Evolutionary conservation across 2,113 vertebrate genomes (phyloP), one percentile per base, ranked within the genome.

Genomic region (Poeciliopsis retropinna): DNA sequence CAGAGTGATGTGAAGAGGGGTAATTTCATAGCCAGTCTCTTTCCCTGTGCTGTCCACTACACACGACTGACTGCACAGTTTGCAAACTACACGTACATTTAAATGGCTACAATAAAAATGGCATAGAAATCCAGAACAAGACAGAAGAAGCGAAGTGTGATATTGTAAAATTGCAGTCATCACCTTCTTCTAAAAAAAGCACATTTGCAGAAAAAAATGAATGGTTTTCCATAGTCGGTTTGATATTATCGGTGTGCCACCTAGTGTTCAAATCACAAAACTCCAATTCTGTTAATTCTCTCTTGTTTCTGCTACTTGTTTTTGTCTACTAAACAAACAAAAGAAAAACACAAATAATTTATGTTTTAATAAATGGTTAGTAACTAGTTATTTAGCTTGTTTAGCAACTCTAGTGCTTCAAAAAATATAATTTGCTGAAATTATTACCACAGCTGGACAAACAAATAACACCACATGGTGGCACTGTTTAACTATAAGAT

Each of bases 391-490:
- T 17, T 19, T 47, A 22, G 37, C 7, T 67, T 66, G 10, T 22
- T 14, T n/a, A n/a, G 41, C 9, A 39, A 2, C 65, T 17, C 30
- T 0, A 1, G 1, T 25, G 37, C 31, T 9, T 3, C 41, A 47
- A 3, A 54, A 3, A 5, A 17, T 44, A 28, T 6, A 14, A 22
- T 54, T 29, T 60, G 5, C 25, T 70, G 25, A 54, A 34, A 41
- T 31, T 12, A 29, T 11, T 41, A 69, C 70, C 65, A 3, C 37
- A 78, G 3, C 2, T 31, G 17, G 17, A 30, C 1, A 22, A 44
- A 32, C 7, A 4, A 5, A 32, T 68, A 0, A 12, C 32, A 41
- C 91, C 91, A 92, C 89, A 88, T 0, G 90, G 47, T 79, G 91
- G 87, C 74, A 27, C 51, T 89, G 81, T 88, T 86, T 25, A 67